Evolutionary conservation across 2,113 vertebrate genomes (phyloP).

Genomic region (Pseudorasbora parva): DNA sequence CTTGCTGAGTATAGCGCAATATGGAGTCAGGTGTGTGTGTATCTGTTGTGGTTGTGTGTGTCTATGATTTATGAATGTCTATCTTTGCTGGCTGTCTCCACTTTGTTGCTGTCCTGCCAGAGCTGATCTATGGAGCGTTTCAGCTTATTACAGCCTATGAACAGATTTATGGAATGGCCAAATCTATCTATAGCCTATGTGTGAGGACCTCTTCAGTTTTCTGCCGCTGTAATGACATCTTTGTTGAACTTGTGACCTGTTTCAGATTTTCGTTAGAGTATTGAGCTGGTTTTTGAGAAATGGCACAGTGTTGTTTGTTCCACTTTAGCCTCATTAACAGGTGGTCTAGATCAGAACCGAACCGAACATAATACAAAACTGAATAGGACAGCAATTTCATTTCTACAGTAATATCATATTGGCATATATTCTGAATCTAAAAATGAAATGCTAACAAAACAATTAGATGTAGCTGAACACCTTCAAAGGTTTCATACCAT

Average conservation of each 20-base stretch:
- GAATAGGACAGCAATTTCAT: no score
- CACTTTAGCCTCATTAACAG: neutral
- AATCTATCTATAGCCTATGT: conserved; percentile 28
- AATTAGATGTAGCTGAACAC: no score
- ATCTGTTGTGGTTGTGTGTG: neutral
- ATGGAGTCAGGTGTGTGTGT: neutral
- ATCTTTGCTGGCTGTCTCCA: conserved; percentile 30
- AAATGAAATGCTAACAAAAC: no score
- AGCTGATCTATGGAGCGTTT: conserved; percentile 47
- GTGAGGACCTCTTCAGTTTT: neutral
- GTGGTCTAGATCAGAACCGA: neutral
- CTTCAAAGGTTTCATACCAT: no score
- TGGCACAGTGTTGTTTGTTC: neutral
- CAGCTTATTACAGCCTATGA: conserved; percentile 44
- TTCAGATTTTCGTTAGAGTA: neutral
- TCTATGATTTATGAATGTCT: conserved; percentile 46
- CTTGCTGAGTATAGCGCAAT: neutral
- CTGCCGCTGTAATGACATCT: neutral
- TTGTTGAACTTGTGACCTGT: neutral
- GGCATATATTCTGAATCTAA: no score
- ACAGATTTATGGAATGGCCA: conserved; percentile 4
- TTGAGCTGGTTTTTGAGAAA: neutral
- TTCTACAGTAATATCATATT: no score
- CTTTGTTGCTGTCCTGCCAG: conserved; percentile 36
- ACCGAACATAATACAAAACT: no score